These are phyloP conservation scores for Mechanitis messenoides DNA, from an alignment of 2,888 invertebrate genomes.

Conservation along the genomic window DNA sequence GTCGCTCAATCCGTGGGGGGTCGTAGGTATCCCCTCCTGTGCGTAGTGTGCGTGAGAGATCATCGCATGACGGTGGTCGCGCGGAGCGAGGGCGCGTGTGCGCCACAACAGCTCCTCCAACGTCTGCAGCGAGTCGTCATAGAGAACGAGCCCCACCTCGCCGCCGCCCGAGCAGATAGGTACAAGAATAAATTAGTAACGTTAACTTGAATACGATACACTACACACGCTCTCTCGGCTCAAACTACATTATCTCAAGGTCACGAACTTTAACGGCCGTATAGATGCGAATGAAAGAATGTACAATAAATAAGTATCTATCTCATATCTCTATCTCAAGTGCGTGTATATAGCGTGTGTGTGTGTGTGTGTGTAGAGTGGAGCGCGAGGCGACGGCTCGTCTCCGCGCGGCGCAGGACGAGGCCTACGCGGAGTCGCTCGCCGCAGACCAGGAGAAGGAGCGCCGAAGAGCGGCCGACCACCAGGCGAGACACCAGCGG, in stretches of 20 bases:
- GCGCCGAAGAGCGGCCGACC: slow-evolving; percentile 75
- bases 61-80: slow-evolving; percentile 96
- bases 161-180: slow-evolving; percentile 91
- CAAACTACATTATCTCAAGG: too few species aligned
- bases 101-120: slow-evolving; percentile 81
- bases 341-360: too few species aligned
- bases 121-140: slow-evolving; percentile 85
- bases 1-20: slow-evolving; percentile 93
- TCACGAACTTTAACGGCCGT: too few species aligned
- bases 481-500: slow-evolving; percentile 51
- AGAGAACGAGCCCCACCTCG: slow-evolving; percentile 91
- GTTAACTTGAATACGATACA: neutral
- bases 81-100: slow-evolving; percentile 90
- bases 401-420: slow-evolving; percentile 93
- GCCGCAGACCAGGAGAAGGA: slow-evolving; percentile 97
- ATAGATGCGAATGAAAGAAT: too few species aligned
- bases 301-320: too few species aligned
- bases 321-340: too few species aligned
- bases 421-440: slow-evolving; percentile 93
- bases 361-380: slow-evolving; percentile 61
- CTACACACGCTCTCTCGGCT: too few species aligned
- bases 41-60: slow-evolving; percentile 91
- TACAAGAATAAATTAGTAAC: slow-evolving; percentile 40
- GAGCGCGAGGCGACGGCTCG: slow-evolving; percentile 91
- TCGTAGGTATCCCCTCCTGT: slow-evolving; percentile 88